Percentiles rank a stretch among this genome's conserved stretches.
phyloP scores from a whole-genome alignment of 2,888 invertebrate genomes.

The Drosophila histrio region DNA sequence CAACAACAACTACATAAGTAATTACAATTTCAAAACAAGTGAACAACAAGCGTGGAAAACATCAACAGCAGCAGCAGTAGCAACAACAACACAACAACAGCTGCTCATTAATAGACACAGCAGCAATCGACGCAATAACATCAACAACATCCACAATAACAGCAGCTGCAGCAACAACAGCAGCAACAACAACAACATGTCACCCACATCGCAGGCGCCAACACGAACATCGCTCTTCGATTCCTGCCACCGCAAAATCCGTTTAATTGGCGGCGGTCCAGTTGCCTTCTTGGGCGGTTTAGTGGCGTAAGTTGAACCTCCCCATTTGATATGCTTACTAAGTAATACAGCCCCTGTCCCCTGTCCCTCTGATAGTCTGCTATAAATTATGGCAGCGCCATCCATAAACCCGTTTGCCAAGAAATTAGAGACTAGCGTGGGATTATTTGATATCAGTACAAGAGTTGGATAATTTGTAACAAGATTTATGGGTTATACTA shows the following conservation, averaged over 20 bases:
- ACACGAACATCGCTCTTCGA: conserved; percentile 88
- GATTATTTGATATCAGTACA: not conserved
- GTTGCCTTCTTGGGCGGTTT: conserved; percentile 88
- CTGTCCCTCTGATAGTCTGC: not conserved
- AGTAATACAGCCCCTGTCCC: not conserved
- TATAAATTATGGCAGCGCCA: not conserved
- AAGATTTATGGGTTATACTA: not conserved
- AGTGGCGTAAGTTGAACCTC: conserved; percentile 87
- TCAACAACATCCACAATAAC: conserved; percentile 20
- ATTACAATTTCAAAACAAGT: conserved; percentile 76
- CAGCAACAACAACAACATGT: conserved; percentile 68
- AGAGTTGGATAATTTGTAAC: not conserved
- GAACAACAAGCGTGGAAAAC: conserved; percentile 65
- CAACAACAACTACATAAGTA: conserved; percentile 65
- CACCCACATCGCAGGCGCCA: conserved; percentile 83
- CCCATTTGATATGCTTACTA: not conserved
- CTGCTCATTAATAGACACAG: conserved; percentile 51
- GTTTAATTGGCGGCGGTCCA: conserved; percentile 88
- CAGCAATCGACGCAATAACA: conserved; percentile 40
- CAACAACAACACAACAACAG: conserved; percentile 36
- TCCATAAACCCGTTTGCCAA: conserved; percentile 19
- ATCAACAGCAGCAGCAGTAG: conserved; percentile 36
- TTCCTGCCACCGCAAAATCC: conserved; percentile 90
- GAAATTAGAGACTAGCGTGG: conserved; percentile 4
- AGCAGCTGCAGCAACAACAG: conserved; percentile 41